phyloP scores from a whole-genome alignment of 2,113 vertebrate species.

The Acrocephalus arundinaceus region DNA sequence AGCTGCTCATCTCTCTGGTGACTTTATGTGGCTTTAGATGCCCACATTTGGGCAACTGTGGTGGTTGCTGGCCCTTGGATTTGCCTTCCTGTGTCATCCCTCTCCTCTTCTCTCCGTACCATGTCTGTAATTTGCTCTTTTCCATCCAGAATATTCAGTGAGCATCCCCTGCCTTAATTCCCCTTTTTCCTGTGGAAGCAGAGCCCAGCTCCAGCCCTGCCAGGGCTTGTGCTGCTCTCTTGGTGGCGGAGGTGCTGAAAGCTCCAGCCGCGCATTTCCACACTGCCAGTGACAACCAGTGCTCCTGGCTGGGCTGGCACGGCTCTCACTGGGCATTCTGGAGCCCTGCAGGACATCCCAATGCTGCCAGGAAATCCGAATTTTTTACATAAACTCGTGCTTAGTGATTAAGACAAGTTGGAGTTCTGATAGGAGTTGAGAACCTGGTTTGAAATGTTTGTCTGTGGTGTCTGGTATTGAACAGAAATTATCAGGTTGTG shows the following conservation, averaged over 20 bases:
- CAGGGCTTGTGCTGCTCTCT: conserved; percentile 9
- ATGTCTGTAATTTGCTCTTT: fast-evolving
- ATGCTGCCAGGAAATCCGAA: background rate
- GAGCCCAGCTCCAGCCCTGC: background rate
- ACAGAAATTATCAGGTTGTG: background rate
- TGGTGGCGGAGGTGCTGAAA: conserved; percentile 34
- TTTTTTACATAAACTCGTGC: background rate
- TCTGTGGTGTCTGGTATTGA: background rate
- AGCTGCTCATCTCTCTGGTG: background rate
- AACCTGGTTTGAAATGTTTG: fast-evolving
- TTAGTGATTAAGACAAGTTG: background rate
- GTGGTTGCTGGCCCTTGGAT: background rate
- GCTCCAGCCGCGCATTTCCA: background rate
- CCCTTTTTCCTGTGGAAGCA: background rate
- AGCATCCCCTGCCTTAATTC: background rate
- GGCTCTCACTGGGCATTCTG: fast-evolving
- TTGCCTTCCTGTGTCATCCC: background rate
- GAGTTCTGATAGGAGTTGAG: fast-evolving
- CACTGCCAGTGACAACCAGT: background rate
- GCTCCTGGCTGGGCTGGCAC: background rate
- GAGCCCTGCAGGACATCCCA: background rate
- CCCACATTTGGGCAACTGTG: background rate
- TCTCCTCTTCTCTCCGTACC: fast-evolving
- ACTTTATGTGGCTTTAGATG: background rate
- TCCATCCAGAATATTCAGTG: background rate